Base-by-base conservation (phyloP, 2,888 invertebrate species). In the Busseola fusca region DNA sequence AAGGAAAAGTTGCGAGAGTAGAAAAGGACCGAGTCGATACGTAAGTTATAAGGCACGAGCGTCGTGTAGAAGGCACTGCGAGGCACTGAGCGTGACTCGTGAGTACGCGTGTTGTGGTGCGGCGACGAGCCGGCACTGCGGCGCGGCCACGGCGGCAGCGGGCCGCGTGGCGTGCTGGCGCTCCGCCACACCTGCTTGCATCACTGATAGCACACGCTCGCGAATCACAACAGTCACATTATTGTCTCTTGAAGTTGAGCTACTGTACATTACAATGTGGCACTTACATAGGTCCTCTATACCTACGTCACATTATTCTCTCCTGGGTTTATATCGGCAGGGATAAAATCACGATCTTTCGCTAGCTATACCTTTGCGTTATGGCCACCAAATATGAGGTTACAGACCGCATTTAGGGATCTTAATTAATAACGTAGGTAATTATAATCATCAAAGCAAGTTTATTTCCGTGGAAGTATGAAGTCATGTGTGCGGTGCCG, bases 51-150 rank as follows among this genome's bases (percentile, higher is more conserved):
- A 91, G 88, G 91, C 91, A 92, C 94, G 91, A 84, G 92, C 83
- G 90, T 84, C 86, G 76, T 80, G 86, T 72, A 67, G 85, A 89
- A 93, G 93, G 93, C 91, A 90, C 93, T 80, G 89, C 90, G 91
- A 86, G 89, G 88, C 84, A 93, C 93, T 93, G 91, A 80, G 70
- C 57, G 78, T n/a, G n/a, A n/a, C n/a, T n/a, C n/a, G n/a, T n/a
- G n/a, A n/a, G n/a, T n/a, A n/a, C 60, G 82, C 75, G 82, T 69
- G 72, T 59, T 74, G 72, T 65, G 62, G 72, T 40, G 59, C 72
- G 74, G 60, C 72, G 79, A 72, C 76, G 78, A 78, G 64, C 72
- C 72, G 58, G 58, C 64, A 48, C 40, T 7, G 54, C 25, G 54
- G 56, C 27, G 67, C 37, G 74, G 78, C 79, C 79, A 34, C 37